Evolutionary conservation across 1,140 invertebrate genomes (phyloP), one percentile per base, ranked within the genome.

Genomic region (Doryteuthis pealeii): DNA sequence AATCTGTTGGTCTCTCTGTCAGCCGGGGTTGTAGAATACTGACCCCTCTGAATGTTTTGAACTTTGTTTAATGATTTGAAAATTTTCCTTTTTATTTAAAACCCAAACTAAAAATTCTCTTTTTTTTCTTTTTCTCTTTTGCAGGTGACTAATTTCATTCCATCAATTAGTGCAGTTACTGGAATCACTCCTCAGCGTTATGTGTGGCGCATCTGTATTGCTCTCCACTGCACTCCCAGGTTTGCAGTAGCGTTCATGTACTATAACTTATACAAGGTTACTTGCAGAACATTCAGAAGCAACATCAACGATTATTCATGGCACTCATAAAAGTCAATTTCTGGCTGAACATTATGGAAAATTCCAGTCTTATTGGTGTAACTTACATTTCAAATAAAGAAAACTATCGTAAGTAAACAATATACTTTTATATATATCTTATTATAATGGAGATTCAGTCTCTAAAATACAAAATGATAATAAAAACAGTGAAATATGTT

Each of bases 111-210:
- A n/a, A n/a, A n/a, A n/a, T n/a, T n/a, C n/a, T 28, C 0, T 62
- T 62, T 62, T 22, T 6, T 62, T n/a, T 22, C 26, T 62, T 62
- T 22, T 62, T 18, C 18, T 0, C 18, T 28, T 2, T 62, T 62
- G 5, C 90, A 93, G 89, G 93, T 95, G 32, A 90, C 91, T 73
- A 98, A 99, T 89, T 92, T 94, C 80, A 90, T 98, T 73, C 96
- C 96, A 69, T 98, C 96, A 1, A 94, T 98, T 81, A 98, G 96
- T 71, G 94, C 96, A 43, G 95, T 96, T 4, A 96, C 97, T 82
- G 95, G 96, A 74, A 94, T 95, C 33, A 92, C 96, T 80, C 95
- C 94, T 80, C 94, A 96, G 87, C 91, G 93, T 79, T 97, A 96
- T 89, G 89, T 97, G 79, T 97, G 96, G 95, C 91, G 95, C 80